Base-by-base conservation (phyloP, 2,113 vertebrate species). In the Thryonomys swinderianus region DNA sequence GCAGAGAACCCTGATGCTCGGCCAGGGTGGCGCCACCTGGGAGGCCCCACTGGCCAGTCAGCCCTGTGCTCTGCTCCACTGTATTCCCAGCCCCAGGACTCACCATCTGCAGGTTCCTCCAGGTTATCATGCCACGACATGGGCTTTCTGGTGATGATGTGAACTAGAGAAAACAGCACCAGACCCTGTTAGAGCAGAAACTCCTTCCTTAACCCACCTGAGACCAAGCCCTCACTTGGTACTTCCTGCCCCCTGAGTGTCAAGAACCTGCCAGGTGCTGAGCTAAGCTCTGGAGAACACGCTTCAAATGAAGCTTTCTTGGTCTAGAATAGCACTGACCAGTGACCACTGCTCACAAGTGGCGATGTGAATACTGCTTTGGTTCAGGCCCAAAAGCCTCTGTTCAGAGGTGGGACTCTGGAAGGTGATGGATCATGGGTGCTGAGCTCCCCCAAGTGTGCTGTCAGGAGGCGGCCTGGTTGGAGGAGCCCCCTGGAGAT, bases 141-240 rank as follows among this genome's bases (percentile, higher is more conserved):
- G 23, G 99, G 99, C 93, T 99, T 99, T 96, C 98, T 98, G 40
- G 99, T 21, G 1, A 99, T 90, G 0, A 98, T 48, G 53, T 99
- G 98, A 84, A 99, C 99, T 99, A 95, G 6, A 79, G n/a, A 81
- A 74, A 94, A 93, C 13, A 92, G 32, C 5, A 40, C 8, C 59
- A 67, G 30, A 21, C 45, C 48, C 57, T 23, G 42, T 99, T 93
- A 94, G 76, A 34, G 86, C 34, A 27, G n/a, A 25, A 66, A 18
- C 32, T 7, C 2, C 23, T 32, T 14, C 51, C 69, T 21, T 76
- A 27, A 59, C 32, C 59, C 67, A 42, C 25, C 18, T 16, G 3
- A 45, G n/a, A 34, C 18, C 9, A n/a, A 32, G 16, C 5, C 21
- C 11, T 21, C 78, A 9, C 14, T 53, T 30, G 42, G 42, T 40